Evolutionary conservation across 2,888 invertebrate species (phyloP), one percentile per base, ranked within the genome.

Genomic region (Athalia rosae): DNA sequence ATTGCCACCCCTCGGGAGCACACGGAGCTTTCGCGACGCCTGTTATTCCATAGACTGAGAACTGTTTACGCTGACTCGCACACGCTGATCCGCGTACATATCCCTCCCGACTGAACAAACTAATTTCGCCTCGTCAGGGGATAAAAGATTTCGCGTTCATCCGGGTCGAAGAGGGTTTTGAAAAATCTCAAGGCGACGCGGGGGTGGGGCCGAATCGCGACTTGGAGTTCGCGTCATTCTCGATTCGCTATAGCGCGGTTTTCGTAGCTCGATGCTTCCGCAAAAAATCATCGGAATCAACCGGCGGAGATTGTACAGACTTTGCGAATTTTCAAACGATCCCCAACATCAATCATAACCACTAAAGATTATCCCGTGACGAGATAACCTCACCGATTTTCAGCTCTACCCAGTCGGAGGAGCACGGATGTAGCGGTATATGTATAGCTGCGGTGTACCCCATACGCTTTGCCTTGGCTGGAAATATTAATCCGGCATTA

Each of bases 1-100:
- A 7, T n/a, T 50, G 48, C 67, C 28, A n/a, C 41, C 67, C 3
- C 45, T 15, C n/a, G 9, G 28, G 11, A 53, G 48, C 47, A 66
- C 66, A 48, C 47, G 15, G 47, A 41, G 6, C 62, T 62, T 15
- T 41, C 28, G 28, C 28, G 28, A 67, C 67, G 53, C 50, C 48
- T 53, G 50, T 11, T 9, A 11, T 67, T 67, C 67, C 41, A 67
- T 53, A 67, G 66, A 66, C 66, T 66, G 47, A 48, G 48, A 41
- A 43, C 13, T n/a, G 53, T 3, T n/a, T 11, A 53, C 53, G 8
- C 53, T 8, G n/a, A 53, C 53, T 4, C 53, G n/a, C 11, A 9
- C 48, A 15, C 15, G 48, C 43, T 8, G 4, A 7, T 13, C 3
- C 15, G n/a, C 62, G 9, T 62, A 62, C 48, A 9, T 13, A 6